A percentile compares a stretch with the other conserved stretches of the same genome.
These are phyloP conservation scores for Drosophila tani DNA, from an alignment of 1,140 invertebrate genomes.

Conservation along the genomic window DNA sequence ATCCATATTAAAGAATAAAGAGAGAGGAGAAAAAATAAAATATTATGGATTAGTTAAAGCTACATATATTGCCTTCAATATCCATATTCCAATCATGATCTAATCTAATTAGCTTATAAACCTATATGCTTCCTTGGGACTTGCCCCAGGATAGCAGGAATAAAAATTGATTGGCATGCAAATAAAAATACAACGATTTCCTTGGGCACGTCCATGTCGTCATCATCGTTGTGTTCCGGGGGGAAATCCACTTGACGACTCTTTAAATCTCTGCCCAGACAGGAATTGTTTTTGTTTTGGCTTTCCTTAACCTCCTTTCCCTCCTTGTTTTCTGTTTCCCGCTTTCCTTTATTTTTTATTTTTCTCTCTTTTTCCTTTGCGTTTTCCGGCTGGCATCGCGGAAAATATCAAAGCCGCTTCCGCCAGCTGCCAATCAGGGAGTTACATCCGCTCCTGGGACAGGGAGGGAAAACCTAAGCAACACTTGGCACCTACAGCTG, in stretches of 20 bases:
- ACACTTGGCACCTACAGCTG: slow-evolving; percentile 14
- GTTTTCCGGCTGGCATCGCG: slow-evolving; percentile 18
- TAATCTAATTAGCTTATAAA: background rate
- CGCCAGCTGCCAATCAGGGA: slow-evolving; percentile 40
- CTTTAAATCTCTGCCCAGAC: slow-evolving; percentile 39
- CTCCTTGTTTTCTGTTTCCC: background rate
- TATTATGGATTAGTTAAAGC: too few relatives aligned
- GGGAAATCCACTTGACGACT: slow-evolving; percentile 59
- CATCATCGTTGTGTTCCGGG: slow-evolving; percentile 24
- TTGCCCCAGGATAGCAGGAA: slow-evolving; percentile 25
- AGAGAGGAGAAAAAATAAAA: too few relatives aligned
- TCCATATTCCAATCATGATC: slow-evolving; percentile 4
- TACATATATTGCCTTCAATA: too few relatives aligned
- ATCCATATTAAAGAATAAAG: too few relatives aligned
- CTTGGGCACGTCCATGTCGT: slow-evolving; percentile 52
- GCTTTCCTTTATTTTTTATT: background rate
- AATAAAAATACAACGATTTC: slow-evolving; percentile 52
- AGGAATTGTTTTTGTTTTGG: slow-evolving; percentile 31
- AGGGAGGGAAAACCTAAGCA: background rate
- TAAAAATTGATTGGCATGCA: slow-evolving; percentile 56
- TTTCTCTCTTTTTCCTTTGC: background rate
- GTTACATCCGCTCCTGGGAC: slow-evolving; percentile 26
- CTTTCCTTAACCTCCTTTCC: background rate
- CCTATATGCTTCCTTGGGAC: slow-evolving; percentile 3
- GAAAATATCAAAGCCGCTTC: slow-evolving; percentile 53